Conservation (phyloP, 2,113 vertebrate genomes). For the Cariama cristata region DNA sequence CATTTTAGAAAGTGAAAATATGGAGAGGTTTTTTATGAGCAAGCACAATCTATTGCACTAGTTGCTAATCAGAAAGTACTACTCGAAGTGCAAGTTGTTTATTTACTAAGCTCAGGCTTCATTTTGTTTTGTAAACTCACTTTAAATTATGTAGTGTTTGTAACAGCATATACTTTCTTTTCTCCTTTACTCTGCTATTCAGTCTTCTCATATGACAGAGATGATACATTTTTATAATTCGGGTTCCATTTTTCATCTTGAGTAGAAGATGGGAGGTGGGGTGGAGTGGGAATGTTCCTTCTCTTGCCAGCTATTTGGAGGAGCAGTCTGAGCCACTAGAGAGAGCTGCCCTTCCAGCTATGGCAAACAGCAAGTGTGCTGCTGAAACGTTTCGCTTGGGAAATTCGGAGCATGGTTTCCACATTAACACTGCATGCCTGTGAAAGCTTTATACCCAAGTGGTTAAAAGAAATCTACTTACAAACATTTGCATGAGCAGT, state of each 20-base stretch:
- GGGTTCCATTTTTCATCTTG: not conserved
- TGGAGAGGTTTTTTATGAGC: not conserved
- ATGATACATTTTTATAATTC: not conserved
- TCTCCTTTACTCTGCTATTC: not conserved
- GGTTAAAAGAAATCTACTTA: not conserved
- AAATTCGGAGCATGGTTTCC: not conserved
- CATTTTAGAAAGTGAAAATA: not conserved
- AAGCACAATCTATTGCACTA: not conserved
- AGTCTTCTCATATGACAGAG: not conserved
- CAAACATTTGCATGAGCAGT: not conserved
- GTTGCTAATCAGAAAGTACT: not conserved
- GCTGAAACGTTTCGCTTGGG: not conserved
- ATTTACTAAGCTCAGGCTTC: not conserved
- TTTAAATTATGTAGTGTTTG: not conserved
- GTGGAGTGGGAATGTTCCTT: too few relatives aligned
- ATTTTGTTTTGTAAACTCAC: not conserved
- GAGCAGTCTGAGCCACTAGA: not conserved
- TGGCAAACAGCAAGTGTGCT: too few relatives aligned
- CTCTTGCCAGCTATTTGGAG: not conserved
- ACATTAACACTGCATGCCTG: not conserved
- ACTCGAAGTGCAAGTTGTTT: not conserved
- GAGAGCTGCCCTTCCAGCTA: not conserved
- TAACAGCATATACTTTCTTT: not conserved
- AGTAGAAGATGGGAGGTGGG: not conserved
- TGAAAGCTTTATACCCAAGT: not conserved